phyloP scores from a whole-genome alignment of 2,113 vertebrate species.

The Melospiza melodia region DNA sequence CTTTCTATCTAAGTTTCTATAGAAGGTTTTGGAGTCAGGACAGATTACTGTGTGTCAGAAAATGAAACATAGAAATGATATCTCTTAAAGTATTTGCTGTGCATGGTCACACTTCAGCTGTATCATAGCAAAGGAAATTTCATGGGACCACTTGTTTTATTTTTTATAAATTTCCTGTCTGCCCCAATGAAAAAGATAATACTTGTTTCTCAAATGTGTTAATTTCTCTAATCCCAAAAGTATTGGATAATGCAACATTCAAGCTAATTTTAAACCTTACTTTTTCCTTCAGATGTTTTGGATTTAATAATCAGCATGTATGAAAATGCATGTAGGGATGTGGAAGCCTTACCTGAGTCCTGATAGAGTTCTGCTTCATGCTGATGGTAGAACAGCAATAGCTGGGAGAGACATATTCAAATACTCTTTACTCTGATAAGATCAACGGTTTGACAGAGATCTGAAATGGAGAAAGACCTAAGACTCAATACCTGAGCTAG shows the following conservation, averaged over 20 bases:
- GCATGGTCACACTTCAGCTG: background rate
- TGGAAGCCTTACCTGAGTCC: background rate
- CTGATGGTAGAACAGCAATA: background rate
- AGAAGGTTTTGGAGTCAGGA: background rate
- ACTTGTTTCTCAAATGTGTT: accelerated
- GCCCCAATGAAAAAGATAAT: background rate
- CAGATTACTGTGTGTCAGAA: background rate
- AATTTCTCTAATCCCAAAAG: background rate
- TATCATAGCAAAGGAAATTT: background rate
- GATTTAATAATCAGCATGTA: background rate
- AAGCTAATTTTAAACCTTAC: background rate
- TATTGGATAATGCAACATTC: background rate
- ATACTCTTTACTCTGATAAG: background rate
- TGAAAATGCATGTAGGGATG: background rate
- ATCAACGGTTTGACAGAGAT: background rate
- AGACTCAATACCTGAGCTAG: background rate
- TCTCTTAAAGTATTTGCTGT: background rate
- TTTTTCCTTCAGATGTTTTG: background rate
- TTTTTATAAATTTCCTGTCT: background rate
- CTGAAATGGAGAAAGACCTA: background rate
- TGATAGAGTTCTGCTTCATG: background rate
- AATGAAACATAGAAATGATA: background rate
- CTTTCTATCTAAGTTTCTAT: background rate
- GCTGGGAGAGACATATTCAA: background rate
- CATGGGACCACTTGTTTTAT: background rate